Evolutionary conservation across 2,113 vertebrate genomes (phyloP), one percentile per base, ranked within the genome.

Genomic region (Myocastor coypus): DNA sequence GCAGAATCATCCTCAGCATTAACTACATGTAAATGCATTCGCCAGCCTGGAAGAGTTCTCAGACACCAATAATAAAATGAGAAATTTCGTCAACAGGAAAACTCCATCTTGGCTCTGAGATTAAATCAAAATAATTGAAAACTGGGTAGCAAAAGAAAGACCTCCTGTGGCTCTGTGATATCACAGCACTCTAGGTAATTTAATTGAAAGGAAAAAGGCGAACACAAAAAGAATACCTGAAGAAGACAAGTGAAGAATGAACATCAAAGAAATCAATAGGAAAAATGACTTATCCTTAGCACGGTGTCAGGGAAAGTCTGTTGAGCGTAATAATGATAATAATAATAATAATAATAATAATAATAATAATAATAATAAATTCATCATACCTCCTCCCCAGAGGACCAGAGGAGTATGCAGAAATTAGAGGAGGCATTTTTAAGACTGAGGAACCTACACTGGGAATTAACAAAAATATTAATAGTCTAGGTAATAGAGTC

Each of bases 381-480:
- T 68, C 88, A 63, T 73, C 85, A 19, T 66, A 92, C 50, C 46
- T 93, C 0, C 0, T 96, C 66, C 87, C 71, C 68, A 94, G 34
- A 64, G 8, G 12, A 92, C 71, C 68, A 94, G 34, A 64, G 8
- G 12, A 92, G 93, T 91, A 68, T 82, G 40, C 14, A 87, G 52
- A 93, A 96, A 68, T 28, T 95, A 83, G 81, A 89, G 66, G 9
- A 81, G 96, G 22, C 2, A 17, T 77, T 96, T 93, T 92, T 96
- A 85, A 98, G 95, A 68, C 4, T 92, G 78, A 93, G 46, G 89
- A 96, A 50, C 37, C 2, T 64, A 86, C 30, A 30, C 34, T 57
- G 30, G 52, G 94, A 96, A 91, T 59, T 87, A 86, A 96, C 96
- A 97, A 82, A 78, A 71, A 97, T 97, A 97, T 96, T 95, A 97